Percentiles rank a stretch among this genome's conserved stretches.
These are phyloP conservation scores for Tyria jacobaeae DNA, from an alignment of 2,888 invertebrate genomes.

Conservation along the genomic window DNA sequence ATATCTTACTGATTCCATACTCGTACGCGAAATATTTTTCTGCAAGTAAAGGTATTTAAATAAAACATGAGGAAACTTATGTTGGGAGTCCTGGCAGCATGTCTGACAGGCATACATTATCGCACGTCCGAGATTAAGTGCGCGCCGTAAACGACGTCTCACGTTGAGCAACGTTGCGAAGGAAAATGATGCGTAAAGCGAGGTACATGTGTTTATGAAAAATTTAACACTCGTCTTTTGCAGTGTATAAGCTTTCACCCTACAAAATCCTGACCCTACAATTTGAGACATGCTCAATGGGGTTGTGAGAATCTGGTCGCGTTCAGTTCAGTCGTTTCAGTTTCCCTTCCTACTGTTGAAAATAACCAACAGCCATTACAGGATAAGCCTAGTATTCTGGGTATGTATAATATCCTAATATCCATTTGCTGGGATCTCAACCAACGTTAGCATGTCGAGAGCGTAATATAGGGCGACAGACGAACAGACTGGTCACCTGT, in stretches of 20 bases:
- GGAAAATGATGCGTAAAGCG: slow-evolving; percentile 59
- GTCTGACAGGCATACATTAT: slow-evolving; percentile 47
- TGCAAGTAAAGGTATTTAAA: slow-evolving; percentile 52
- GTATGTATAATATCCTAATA: no score
- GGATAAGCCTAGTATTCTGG: no score
- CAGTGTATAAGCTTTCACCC: slow-evolving; percentile 22
- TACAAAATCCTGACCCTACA: slow-evolving; percentile 3
- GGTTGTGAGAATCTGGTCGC: no score
- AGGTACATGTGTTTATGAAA: slow-evolving; percentile 58
- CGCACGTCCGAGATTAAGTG: slow-evolving; percentile 44
- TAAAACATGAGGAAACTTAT: slow-evolving; percentile 45
- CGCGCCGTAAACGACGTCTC: slow-evolving; percentile 33
- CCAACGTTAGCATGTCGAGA: no score
- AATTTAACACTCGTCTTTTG: slow-evolving; percentile 52
- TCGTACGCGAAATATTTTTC: slow-evolving; percentile 31
- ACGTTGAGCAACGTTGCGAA: slow-evolving; percentile 38
- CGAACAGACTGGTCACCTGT: no score
- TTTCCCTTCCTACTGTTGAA: no score
- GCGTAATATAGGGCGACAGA: no score
- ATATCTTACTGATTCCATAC: slow-evolving; percentile 14
- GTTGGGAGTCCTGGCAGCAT: no score
- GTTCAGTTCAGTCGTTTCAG: no score
- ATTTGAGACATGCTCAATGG: no score
- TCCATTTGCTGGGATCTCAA: no score
- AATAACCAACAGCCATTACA: no score